phyloP scores from a whole-genome alignment of 2,113 vertebrate genomes.

The Lophius piscatorius region DNA sequence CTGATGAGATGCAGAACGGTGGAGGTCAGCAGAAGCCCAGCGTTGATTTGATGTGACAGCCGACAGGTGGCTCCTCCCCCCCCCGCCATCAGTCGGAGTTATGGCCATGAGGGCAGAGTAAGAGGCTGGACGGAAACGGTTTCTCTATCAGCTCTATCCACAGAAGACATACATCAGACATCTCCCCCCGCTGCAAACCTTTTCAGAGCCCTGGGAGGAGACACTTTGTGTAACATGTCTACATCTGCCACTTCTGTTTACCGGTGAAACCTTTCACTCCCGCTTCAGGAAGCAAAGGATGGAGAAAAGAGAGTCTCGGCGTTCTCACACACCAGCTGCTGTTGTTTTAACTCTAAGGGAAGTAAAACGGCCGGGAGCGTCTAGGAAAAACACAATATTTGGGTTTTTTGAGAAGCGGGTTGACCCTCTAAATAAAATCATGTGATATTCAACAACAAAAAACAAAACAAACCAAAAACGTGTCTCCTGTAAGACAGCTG shows the following conservation, averaged over 20 bases:
- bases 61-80: conserved; percentile 47
- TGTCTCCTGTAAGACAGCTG: too few species aligned
- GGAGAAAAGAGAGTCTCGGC: conserved; percentile 1
- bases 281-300: conserved; percentile 8
- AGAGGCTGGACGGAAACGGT: conserved; percentile 39
- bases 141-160: conserved; percentile 54
- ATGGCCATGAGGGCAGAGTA: conserved; percentile 1
- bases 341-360: too few species aligned
- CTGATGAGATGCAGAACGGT: conserved; percentile 1
- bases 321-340: background rate
- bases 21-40: background rate
- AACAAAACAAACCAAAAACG: too few species aligned
- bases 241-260: conserved; percentile 55
- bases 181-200: conserved; percentile 36
- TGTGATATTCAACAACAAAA: too few species aligned
- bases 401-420: too few species aligned
- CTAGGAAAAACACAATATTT: too few species aligned
- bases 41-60: conserved; percentile 55
- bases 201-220: conserved; percentile 27
- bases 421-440: too few species aligned
- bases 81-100: conserved; percentile 47
- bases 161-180: conserved; percentile 27
- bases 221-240: conserved; percentile 23
- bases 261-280: conserved; percentile 37
- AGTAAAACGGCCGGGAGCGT: too few species aligned